Evolutionary conservation across 2,113 vertebrate species (phyloP), one percentile per base, ranked within the genome.

Genomic region (Tympanuchus pallidicinctus): DNA sequence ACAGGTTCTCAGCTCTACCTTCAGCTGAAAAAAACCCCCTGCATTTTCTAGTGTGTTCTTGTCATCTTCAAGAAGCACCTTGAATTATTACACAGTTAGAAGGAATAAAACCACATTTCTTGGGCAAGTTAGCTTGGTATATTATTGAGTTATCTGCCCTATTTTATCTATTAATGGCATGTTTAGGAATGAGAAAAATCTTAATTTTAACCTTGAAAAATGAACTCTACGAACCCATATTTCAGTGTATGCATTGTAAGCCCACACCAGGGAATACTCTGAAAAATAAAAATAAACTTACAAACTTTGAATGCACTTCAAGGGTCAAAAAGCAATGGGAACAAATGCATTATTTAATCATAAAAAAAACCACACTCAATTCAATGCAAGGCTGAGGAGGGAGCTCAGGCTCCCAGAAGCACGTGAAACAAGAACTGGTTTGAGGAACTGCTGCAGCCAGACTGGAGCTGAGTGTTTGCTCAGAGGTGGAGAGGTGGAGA

Each of bases 301-400:
- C 34, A 90, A 92, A 91, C 73, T 71, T 70, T 27, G 70, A 67
- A 77, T 79, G 82, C 59, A 47, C 78, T 89, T 88, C 45, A 66
- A 82, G 86, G 89, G 86, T 82, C 92, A 95, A 89, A 96, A 95
- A 89, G 84, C 65, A 89, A 83, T 47, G 67, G 59, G 75, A 91
- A 70, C 67, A 69, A 92, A 88, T 42, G 83, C 60, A 91, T 74
- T 78, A 86, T 86, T 88, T 75, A 89, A 73, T 61, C 18, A 6
- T 10, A 57, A 83, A 94, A 94, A 94, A 71, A 13, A 2, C 59
- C 59, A 48, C 67, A 84, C 72, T 90, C 19, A 1, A 82, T 42
- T 56, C 74, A 11, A 34, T 50, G 34, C 59, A 43, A 73, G 47
- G 66, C 67, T 25, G 81, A 89, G 88, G 63, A 91, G 82, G 74